Conservation (phyloP, 30 jellyfish, hydroid and myxozoan genomes). For the Aurelia aurita region DNA sequence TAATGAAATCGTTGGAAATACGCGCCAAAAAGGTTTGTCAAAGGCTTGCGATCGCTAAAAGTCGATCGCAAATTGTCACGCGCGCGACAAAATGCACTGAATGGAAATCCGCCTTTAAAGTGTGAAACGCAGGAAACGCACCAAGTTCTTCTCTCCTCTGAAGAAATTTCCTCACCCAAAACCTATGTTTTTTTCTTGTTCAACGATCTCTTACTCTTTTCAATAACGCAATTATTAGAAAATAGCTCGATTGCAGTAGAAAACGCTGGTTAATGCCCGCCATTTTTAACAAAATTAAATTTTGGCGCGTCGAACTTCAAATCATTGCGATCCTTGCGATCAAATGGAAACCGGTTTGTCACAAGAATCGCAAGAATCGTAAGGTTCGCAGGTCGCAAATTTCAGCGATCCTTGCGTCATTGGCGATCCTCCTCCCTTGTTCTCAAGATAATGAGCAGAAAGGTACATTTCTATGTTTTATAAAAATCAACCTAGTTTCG, state of each 20-base stretch:
- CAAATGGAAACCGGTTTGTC: conserved; percentile 21
- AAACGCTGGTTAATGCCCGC: conserved; percentile 21
- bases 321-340: conserved; percentile 20
- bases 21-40: too few relatives aligned
- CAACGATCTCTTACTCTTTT: conserved; percentile 35
- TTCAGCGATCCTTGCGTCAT: conserved; percentile 25
- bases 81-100: too few relatives aligned
- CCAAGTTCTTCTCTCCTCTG: conserved; percentile 41
- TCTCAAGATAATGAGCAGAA: too few relatives aligned
- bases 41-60: too few relatives aligned
- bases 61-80: too few relatives aligned
- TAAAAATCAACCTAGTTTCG: too few relatives aligned
- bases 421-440: too few relatives aligned
- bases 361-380: conserved; percentile 20
- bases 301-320: conserved; percentile 9
- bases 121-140: conserved; percentile 5
- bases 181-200: conserved; percentile 1
- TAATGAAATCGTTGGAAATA: too few relatives aligned
- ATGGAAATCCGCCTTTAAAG: too few relatives aligned
- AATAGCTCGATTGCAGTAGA: conserved; percentile 43
- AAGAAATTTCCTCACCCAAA: conserved; percentile 41
- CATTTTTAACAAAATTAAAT: conserved; percentile 3
- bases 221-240: conserved; percentile 7
- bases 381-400: conserved; percentile 12
- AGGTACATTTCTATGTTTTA: too few relatives aligned